These are phyloP conservation scores for Helicolenus hilgendorfi DNA, from an alignment of 2,797 vertebrate species.

Conservation along the genomic window DNA sequence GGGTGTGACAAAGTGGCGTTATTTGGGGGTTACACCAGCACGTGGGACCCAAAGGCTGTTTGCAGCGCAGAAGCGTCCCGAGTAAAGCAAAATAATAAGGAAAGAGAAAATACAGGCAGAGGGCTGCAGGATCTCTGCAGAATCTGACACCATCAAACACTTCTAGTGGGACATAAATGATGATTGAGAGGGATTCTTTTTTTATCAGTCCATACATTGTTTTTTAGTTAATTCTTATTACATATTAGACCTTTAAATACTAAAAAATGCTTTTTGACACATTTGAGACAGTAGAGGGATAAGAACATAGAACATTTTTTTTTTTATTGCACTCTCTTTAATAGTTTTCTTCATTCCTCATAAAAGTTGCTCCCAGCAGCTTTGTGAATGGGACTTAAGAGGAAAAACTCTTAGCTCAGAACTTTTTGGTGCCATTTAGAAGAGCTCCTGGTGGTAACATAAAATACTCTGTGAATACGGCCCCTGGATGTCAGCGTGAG, in stretches of 20 bases:
- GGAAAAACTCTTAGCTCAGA: constrained; percentile 45
- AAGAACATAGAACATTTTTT: background rate
- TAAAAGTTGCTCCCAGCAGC: constrained; percentile 41
- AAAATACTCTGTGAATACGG: constrained; percentile 51
- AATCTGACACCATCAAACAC: accelerated
- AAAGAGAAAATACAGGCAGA: too few relatives aligned
- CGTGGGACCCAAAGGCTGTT: too few relatives aligned
- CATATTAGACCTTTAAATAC: too few relatives aligned
- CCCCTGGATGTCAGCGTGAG: constrained; percentile 80
- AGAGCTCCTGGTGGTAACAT: constrained; percentile 65
- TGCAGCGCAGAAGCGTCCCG: too few relatives aligned
- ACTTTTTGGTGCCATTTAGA: constrained; percentile 66
- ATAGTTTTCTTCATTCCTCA: constrained; percentile 14
- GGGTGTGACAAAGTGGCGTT: too few relatives aligned
- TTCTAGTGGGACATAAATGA: too few relatives aligned
- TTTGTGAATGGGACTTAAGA: constrained; percentile 27
- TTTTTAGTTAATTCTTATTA: too few relatives aligned
- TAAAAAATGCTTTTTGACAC: background rate
- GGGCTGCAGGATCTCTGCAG: too few relatives aligned
- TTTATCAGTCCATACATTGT: too few relatives aligned
- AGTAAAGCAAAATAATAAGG: too few relatives aligned
- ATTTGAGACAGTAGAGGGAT: background rate
- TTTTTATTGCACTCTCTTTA: constrained; percentile 25
- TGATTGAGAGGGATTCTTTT: too few relatives aligned
- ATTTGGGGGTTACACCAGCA: too few relatives aligned